These are phyloP conservation scores for Brotula barbata DNA, from an alignment of 2,797 vertebrate genomes.

Conservation along the genomic window DNA sequence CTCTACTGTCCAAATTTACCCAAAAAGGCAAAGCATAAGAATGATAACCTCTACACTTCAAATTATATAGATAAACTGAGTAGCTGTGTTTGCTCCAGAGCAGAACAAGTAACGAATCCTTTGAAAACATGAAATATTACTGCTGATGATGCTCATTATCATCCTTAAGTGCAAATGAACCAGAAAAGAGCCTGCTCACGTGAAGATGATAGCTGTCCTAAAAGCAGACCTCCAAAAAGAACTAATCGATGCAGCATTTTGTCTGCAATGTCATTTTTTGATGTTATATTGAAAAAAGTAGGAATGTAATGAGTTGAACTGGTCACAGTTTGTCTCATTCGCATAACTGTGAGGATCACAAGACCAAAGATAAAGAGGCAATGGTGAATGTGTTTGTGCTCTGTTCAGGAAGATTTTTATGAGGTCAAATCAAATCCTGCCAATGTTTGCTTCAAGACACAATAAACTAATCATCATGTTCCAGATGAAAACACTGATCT, in stretches of 20 bases:
- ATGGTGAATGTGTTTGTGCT: constrained; percentile 14
- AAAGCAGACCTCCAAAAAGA: constrained; percentile 1
- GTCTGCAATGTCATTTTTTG: constrained; percentile 9
- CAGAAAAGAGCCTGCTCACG: constrained; percentile 2
- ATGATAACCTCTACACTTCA: neutral
- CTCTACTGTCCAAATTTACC: neutral
- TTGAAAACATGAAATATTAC: constrained; percentile 4
- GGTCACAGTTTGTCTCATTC: constrained; percentile 25
- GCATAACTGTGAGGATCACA: constrained; percentile 39
- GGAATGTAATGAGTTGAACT: constrained; percentile 19
- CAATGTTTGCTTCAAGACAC: too few relatives aligned
- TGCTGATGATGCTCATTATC: neutral
- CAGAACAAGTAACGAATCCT: constrained; percentile 1
- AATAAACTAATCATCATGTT: too few relatives aligned
- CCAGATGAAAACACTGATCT: too few relatives aligned
- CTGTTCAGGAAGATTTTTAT: neutral
- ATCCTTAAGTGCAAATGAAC: constrained; percentile 1
- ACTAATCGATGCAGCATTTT: neutral
- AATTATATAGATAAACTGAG: constrained; percentile 2
- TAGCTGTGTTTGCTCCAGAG: neutral
- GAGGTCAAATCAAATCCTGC: too few relatives aligned
- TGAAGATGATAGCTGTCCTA: neutral
- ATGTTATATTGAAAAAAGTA: constrained; percentile 38
- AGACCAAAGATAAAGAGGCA: constrained; percentile 28
- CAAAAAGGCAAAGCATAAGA: neutral